Conservation (phyloP, 2,113 vertebrate genomes). For the Perognathus longimembris region DNA sequence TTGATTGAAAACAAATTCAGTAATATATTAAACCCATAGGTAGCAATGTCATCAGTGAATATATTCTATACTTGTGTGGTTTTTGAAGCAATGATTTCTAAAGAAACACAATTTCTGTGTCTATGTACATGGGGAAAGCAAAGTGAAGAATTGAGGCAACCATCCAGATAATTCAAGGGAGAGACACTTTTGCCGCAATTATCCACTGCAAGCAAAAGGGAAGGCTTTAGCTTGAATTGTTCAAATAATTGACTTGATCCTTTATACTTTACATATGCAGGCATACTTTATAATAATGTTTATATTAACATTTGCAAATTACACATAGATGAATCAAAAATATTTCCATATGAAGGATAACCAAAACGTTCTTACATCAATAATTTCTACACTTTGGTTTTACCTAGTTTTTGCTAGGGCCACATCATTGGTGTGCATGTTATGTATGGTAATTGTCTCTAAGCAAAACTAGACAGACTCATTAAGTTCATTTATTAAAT, state of each 20-base stretch:
- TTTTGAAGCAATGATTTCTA: constrained; percentile 70
- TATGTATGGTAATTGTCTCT: constrained; percentile 25
- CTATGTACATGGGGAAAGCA: constrained; percentile 50
- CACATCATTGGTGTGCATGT: constrained; percentile 35
- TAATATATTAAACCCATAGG: not conserved
- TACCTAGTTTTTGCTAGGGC: constrained; percentile 47
- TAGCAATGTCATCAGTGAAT: constrained; percentile 43
- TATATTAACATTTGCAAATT: constrained; percentile 64
- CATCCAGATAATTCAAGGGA: constrained; percentile 77
- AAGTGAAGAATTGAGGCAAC: constrained; percentile 78
- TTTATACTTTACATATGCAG: constrained; percentile 63
- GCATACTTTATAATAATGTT: constrained; percentile 66
- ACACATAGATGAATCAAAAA: constrained; percentile 50
- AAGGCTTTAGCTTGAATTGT: constrained; percentile 65
- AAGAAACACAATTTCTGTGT: constrained; percentile 63
- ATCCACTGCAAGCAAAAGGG: constrained; percentile 66
- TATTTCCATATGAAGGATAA: constrained; percentile 53
- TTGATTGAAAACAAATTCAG: constrained; percentile 61
- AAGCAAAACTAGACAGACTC: constrained; percentile 54
- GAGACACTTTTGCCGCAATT: constrained; percentile 73
- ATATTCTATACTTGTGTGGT: not conserved
- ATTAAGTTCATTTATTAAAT: constrained; percentile 66
- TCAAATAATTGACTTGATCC: constrained; percentile 65
- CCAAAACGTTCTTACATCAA: constrained; percentile 40
- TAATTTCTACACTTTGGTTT: constrained; percentile 54